These are phyloP conservation scores for Marmota flaviventris DNA, from an alignment of 2,113 vertebrate species.

Conservation along the genomic window DNA sequence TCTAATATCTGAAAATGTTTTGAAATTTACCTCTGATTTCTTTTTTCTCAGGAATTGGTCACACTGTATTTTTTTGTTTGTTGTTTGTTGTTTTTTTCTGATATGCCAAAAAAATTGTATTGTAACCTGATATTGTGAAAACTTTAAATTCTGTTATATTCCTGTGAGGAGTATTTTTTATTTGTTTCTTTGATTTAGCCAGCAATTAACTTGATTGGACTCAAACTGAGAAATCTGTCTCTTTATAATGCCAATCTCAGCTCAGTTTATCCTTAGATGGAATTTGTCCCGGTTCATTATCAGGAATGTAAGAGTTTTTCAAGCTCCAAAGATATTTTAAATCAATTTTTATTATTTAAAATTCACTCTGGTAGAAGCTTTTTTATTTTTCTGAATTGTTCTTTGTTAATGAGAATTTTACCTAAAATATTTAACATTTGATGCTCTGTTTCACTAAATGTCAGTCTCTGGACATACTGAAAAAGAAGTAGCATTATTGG, in stretches of 20 bases:
- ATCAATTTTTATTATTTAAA: background rate
- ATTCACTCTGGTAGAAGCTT: background rate
- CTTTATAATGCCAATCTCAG: background rate
- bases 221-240: background rate
- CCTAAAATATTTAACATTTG: slow-evolving; percentile 33
- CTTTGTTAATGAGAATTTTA: slow-evolving; percentile 36
- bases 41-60: background rate
- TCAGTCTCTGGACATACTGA: background rate
- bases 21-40: background rate
- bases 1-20: background rate
- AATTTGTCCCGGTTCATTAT: background rate
- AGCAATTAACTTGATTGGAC: background rate
- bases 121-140: background rate
- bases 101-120: background rate
- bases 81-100: background rate
- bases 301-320: background rate
- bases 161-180: background rate
- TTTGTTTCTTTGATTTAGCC: slow-evolving; percentile 45
- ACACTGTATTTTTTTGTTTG: background rate
- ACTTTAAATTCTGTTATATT: slow-evolving; percentile 5
- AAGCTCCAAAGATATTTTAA: background rate
- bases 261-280: background rate
- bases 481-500: background rate
- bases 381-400: slow-evolving; percentile 44
- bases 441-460: slow-evolving; percentile 25